Evolutionary conservation across 2,797 vertebrate genomes (phyloP).

Genomic region (Pipistrellus pygmaeus): DNA sequence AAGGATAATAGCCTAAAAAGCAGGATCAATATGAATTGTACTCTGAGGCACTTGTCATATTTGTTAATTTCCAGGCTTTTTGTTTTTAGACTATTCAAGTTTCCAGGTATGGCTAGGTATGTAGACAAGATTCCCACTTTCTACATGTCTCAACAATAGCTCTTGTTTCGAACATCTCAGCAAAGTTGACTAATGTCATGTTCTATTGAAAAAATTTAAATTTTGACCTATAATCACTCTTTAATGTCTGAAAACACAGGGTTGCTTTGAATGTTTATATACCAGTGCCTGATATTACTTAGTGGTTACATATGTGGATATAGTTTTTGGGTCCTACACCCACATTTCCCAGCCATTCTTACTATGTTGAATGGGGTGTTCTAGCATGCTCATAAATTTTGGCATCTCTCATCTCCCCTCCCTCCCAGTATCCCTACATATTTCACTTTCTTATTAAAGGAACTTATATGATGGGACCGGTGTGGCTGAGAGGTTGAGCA

Average conservation of each 20-base stretch:
- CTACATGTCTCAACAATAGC: not conserved
- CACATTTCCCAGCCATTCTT: not conserved
- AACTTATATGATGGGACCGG: not conserved
- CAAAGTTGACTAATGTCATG: not conserved
- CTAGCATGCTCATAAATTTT: not conserved
- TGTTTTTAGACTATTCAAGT: constrained; percentile 34
- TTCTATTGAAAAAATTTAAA: constrained; percentile 22
- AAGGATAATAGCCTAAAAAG: not conserved
- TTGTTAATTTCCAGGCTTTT: not conserved
- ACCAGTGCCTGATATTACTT: not conserved
- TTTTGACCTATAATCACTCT: not conserved
- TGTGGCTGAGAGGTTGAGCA: no score
- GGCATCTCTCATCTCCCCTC: not conserved
- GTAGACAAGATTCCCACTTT: not conserved
- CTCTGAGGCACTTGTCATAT: not conserved
- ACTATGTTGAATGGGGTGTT: not conserved
- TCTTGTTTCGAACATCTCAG: not conserved
- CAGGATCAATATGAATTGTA: not conserved
- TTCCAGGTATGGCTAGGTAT: not conserved
- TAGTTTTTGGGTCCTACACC: not conserved
- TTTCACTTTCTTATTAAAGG: not conserved
- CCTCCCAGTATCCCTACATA: not conserved
- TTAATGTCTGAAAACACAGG: not conserved
- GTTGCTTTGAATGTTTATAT: not conserved
- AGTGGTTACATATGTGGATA: not conserved